These are phyloP conservation scores for Lates japonicus DNA, from an alignment of 2,797 vertebrate genomes.

Conservation along the genomic window DNA sequence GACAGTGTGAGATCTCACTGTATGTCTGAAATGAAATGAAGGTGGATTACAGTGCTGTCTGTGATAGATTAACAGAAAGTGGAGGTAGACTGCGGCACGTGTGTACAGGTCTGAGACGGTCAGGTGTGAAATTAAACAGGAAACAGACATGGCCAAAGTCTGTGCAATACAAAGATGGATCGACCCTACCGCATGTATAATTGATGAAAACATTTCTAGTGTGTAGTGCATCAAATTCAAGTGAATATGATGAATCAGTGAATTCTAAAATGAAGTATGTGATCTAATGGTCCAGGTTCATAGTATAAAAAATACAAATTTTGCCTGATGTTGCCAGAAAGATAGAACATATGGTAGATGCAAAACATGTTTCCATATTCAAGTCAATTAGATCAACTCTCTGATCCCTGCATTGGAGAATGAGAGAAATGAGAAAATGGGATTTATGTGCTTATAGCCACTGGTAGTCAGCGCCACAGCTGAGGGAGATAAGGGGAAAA, in stretches of 20 bases:
- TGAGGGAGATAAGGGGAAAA: conserved; percentile 49
- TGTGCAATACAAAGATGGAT: conserved; percentile 57
- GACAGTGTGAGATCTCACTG: conserved; percentile 62
- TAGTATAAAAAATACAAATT: conserved; percentile 8
- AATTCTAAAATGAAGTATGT: conserved; percentile 34
- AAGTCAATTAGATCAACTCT: conserved; percentile 49
- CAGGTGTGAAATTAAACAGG: conserved; percentile 88
- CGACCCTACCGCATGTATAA: conserved; percentile 62
- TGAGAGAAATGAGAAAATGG: conserved; percentile 42
- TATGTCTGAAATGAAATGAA: conserved; percentile 51
- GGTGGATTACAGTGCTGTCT: conserved; percentile 30
- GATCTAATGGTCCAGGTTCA: background rate
- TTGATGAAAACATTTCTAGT: conserved; percentile 68
- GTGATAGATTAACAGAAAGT: conserved; percentile 69
- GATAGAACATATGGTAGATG: conserved; percentile 18
- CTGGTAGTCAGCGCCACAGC: conserved; percentile 18
- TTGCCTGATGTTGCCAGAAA: background rate
- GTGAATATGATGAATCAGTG: conserved; percentile 50
- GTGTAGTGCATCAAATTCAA: conserved; percentile 43
- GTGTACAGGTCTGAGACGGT: conserved; percentile 67
- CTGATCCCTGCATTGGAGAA: conserved; percentile 41
- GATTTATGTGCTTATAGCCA: conserved; percentile 45
- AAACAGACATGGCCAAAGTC: conserved; percentile 69
- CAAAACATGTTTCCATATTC: conserved; percentile 34
- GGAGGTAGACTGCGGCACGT: conserved; percentile 62